Percentiles rank a stretch among this genome's conserved stretches.
Evolutionary conservation across 2,888 invertebrate genomes (phyloP).

Genomic region (Oligia latruncula): DNA sequence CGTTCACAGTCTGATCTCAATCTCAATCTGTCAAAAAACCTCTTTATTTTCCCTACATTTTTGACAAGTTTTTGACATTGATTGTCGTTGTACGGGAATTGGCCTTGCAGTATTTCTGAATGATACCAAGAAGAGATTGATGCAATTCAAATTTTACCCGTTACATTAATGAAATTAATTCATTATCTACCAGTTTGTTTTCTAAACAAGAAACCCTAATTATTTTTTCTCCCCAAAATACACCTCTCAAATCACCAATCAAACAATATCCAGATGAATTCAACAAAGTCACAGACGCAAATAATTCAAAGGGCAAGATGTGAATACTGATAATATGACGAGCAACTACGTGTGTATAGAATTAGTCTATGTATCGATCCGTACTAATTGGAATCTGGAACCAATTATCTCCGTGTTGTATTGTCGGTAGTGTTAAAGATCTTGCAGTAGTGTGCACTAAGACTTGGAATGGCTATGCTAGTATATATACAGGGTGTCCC

Average conservation of each 20-base stretch:
- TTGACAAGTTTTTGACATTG: too few species aligned
- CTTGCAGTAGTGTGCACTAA: constrained; percentile 5
- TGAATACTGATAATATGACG: constrained; percentile 30
- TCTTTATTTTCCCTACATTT: too few species aligned
- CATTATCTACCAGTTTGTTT: not conserved
- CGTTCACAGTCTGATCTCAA: too few species aligned
- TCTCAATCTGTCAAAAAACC: too few species aligned
- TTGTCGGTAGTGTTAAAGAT: constrained; percentile 33
- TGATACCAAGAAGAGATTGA: not conserved
- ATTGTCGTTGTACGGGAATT: too few species aligned
- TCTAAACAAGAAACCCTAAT: not conserved
- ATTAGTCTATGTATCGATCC: constrained; percentile 47
- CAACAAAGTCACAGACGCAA: constrained; percentile 11
- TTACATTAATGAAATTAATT: not conserved
- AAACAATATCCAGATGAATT: not conserved
- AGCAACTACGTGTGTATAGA: constrained; percentile 26
- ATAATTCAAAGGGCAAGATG: constrained; percentile 15
- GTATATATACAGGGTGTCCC: too few species aligned
- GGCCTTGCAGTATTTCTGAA: not conserved
- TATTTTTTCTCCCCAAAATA: not conserved
- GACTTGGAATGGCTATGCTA: not conserved
- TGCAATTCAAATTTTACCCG: too few species aligned
- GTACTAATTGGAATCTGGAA: constrained; percentile 53
- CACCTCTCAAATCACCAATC: not conserved
- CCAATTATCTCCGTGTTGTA: constrained; percentile 49